phyloP scores from a whole-genome alignment of 1,140 invertebrate species.

The Drosophila lini region DNA sequence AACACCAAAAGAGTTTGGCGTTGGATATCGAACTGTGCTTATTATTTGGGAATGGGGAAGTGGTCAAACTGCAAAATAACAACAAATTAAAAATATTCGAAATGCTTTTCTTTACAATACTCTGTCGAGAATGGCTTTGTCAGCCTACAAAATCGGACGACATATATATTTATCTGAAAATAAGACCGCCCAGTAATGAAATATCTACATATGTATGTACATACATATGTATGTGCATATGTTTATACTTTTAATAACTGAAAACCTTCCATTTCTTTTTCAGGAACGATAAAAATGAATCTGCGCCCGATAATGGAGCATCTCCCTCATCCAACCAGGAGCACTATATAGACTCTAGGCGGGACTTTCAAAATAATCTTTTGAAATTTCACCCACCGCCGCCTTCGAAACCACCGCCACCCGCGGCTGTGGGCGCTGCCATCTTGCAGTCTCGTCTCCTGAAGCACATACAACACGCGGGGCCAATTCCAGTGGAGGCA shows the following conservation, averaged over 20 bases:
- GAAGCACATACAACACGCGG: slow-evolving; percentile 23
- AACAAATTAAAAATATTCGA: not conserved
- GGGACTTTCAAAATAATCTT: slow-evolving; percentile 28
- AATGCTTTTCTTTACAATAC: not conserved
- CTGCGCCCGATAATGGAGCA: slow-evolving; percentile 12
- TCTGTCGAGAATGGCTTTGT: too few relatives aligned
- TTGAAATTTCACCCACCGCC: slow-evolving; percentile 54
- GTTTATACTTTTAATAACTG: not conserved
- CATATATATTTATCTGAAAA: slow-evolving; percentile 8
- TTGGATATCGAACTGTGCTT: not conserved
- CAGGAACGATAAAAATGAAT: slow-evolving; percentile 65
- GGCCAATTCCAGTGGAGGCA: not conserved
- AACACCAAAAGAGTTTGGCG: too few relatives aligned
- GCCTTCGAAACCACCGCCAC: slow-evolving; percentile 48
- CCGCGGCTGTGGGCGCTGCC: slow-evolving; percentile 11
- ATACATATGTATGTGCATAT: not conserved
- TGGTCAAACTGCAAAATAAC: not conserved
- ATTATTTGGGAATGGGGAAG: not conserved
- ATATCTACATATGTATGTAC: not conserved
- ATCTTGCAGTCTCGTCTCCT: slow-evolving; percentile 28
- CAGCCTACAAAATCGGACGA: not conserved
- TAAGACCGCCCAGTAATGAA: not conserved
- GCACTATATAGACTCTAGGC: slow-evolving; percentile 34
- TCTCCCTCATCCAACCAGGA: slow-evolving; percentile 21
- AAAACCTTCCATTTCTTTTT: not conserved